A percentile compares a stretch with the other conserved stretches of the same genome.
Conservation (phyloP, 2,888 invertebrate genomes). For the Nycteola revayana region DNA sequence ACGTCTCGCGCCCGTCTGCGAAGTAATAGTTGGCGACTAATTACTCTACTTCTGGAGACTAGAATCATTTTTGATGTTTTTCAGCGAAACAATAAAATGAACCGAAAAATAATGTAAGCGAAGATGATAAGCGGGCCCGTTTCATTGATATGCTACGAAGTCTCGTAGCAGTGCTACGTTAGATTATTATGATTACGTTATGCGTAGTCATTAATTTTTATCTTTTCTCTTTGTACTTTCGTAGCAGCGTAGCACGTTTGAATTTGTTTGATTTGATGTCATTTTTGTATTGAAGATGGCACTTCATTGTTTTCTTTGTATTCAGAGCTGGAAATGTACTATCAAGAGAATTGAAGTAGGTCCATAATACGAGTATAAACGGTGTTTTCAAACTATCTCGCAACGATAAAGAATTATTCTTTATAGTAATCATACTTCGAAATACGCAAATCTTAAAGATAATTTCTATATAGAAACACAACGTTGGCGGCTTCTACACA, state of each 20-base stretch:
- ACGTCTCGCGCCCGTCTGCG: constrained; percentile 59
- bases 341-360: no score
- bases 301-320: no score
- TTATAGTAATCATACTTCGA: no score
- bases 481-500: no score
- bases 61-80: constrained; percentile 31
- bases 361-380: no score
- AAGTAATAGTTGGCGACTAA: constrained; percentile 49
- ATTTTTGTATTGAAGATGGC: no score
- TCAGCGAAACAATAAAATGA: constrained; percentile 16
- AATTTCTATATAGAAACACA: no score
- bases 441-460: no score
- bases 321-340: no score
- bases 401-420: no score
- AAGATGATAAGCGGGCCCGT: constrained; percentile 22
- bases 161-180: constrained; percentile 47
- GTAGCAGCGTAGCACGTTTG: not conserved
- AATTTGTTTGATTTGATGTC: no score
- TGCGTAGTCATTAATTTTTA: constrained; percentile 36
- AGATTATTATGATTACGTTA: constrained; percentile 32
- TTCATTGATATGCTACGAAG: constrained; percentile 44
- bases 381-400: no score
- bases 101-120: constrained; percentile 20
- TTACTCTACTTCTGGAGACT: constrained; percentile 35
- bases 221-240: constrained; percentile 12